Percentiles rank a stretch among this genome's conserved stretches.
These are phyloP conservation scores for Nematopogon swammerdamellus DNA, from an alignment of 2,888 invertebrate species.

Conservation along the genomic window DNA sequence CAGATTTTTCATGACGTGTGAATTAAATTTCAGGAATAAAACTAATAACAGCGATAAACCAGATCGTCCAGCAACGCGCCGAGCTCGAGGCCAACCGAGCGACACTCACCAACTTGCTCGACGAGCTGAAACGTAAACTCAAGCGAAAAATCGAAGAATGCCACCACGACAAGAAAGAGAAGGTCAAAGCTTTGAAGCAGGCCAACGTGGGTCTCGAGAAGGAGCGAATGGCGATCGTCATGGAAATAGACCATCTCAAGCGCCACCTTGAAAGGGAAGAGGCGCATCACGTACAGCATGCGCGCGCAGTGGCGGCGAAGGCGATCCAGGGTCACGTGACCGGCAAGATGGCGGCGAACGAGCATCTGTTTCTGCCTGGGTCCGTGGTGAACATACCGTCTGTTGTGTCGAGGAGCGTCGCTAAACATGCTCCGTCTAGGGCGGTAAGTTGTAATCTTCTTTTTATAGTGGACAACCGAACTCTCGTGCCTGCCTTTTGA, in stretches of 20 bases:
- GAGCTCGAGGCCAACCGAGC: slow-evolving; percentile 36
- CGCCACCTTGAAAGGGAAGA: slow-evolving; percentile 41
- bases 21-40: slow-evolving; percentile 44
- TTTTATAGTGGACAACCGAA: too few species aligned
- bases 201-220: slow-evolving; percentile 38
- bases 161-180: slow-evolving; percentile 38
- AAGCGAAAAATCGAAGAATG: slow-evolving; percentile 40
- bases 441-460: slow-evolving; percentile 35
- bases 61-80: slow-evolving; percentile 40
- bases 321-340: slow-evolving; percentile 38
- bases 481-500: too few species aligned
- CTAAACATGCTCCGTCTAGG: slow-evolving; percentile 40
- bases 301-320: slow-evolving; percentile 34
- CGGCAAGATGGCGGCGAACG: slow-evolving; percentile 19
- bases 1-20: too few species aligned
- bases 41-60: slow-evolving; percentile 41
- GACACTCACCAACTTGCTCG: slow-evolving; percentile 36
- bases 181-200: slow-evolving; percentile 39
- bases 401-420: slow-evolving; percentile 39
- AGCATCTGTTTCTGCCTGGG: slow-evolving; percentile 24
- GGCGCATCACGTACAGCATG: slow-evolving; percentile 41
- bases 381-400: slow-evolving; percentile 31
- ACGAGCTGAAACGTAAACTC: slow-evolving; percentile 38
- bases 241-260: slow-evolving; percentile 37
- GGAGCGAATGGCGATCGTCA: slow-evolving; percentile 31